Percentiles rank a stretch among this genome's conserved stretches.
Conservation (phyloP, 2,113 vertebrate species). For the Hyaena hyaena region DNA sequence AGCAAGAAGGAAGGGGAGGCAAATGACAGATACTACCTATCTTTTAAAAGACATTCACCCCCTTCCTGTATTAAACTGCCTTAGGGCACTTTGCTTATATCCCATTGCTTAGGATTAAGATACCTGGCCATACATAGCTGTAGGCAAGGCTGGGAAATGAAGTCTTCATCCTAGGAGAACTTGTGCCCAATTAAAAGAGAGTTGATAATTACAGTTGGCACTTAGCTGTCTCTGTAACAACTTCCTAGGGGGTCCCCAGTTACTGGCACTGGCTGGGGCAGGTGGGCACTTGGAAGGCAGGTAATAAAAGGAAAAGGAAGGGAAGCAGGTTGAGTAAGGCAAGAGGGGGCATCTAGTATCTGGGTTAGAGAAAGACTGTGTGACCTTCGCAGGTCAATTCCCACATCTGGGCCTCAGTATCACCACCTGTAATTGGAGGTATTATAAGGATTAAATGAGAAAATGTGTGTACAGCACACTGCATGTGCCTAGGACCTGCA, state of each 20-base stretch:
- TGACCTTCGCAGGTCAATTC: background rate
- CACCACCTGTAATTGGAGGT: background rate
- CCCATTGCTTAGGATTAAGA: background rate
- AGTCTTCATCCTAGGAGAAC: slow-evolving; percentile 20
- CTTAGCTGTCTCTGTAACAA: background rate
- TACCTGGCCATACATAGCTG: background rate
- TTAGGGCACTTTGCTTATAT: background rate
- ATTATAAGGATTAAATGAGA: background rate
- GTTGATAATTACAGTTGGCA: background rate
- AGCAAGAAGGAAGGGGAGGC: background rate
- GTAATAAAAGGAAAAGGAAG: background rate
- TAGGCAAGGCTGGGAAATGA: background rate
- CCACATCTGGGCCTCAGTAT: background rate
- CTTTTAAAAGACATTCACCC: background rate
- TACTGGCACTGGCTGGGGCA: background rate
- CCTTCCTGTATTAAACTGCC: background rate
- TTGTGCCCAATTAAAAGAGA: background rate
- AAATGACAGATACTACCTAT: background rate
- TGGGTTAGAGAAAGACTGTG: background rate
- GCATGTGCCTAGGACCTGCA: background rate
- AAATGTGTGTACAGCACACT: background rate
- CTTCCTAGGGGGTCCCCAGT: background rate
- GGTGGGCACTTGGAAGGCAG: background rate
- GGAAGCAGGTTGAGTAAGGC: background rate
- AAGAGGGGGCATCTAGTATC: background rate